A percentile compares a stretch with the other conserved stretches of the same genome.
Evolutionary conservation across 1,140 invertebrate genomes (phyloP).

Genomic region (Ips typographus): DNA sequence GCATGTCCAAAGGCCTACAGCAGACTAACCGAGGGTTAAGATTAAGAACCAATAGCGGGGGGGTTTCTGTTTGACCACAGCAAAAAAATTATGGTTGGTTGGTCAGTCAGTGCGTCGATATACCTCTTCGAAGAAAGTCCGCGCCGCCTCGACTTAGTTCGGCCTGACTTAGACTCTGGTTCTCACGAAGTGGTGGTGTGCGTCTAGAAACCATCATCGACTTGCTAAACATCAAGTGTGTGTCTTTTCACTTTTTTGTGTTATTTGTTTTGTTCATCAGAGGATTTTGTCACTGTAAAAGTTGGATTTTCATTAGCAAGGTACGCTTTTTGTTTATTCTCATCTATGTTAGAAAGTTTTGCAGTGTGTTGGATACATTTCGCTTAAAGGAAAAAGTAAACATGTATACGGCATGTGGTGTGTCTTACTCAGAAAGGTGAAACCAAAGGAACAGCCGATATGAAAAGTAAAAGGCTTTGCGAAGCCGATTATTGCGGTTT

Average conservation of each 20-base stretch:
- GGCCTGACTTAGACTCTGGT: slow-evolving; percentile 10
- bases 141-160: slow-evolving; percentile 7
- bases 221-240: slow-evolving; percentile 3
- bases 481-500: too few relatives aligned
- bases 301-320: slow-evolving; percentile 18
- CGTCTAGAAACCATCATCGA: not conserved
- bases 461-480: too few relatives aligned
- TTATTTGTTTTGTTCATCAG: slow-evolving; percentile 11
- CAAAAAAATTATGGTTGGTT: slow-evolving; percentile 18
- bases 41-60: not conserved
- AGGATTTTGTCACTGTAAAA: not conserved
- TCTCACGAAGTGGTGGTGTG: slow-evolving; percentile 5
- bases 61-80: slow-evolving; percentile 9
- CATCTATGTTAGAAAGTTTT: too few relatives aligned
- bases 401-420: too few relatives aligned
- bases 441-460: too few relatives aligned
- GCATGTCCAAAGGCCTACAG: slow-evolving; percentile 3
- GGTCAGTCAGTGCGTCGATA: slow-evolving; percentile 17
- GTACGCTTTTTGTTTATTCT: slow-evolving; percentile 2
- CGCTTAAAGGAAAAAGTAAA: too few relatives aligned
- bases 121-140: slow-evolving; percentile 29
- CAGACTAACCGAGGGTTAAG: slow-evolving; percentile 4
- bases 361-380: too few relatives aligned
- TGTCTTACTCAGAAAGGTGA: too few relatives aligned
- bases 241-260: slow-evolving; percentile 7